These are phyloP conservation scores for Alloplasta piceator DNA, from an alignment of 2,888 invertebrate genomes.

Conservation along the genomic window DNA sequence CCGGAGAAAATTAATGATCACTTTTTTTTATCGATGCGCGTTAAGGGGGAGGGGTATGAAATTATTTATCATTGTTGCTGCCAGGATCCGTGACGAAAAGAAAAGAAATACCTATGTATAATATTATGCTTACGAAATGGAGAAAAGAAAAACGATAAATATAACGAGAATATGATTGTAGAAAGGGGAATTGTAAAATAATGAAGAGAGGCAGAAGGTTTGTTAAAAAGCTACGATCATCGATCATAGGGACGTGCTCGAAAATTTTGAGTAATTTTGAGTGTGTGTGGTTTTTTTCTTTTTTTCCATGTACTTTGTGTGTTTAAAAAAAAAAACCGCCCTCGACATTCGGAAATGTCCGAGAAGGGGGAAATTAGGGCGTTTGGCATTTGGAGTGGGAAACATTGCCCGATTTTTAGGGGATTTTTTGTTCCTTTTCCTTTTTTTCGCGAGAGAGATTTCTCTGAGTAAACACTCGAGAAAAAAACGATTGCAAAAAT, in stretches of 20 bases:
- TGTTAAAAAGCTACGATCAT: no score
- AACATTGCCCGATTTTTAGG: no score
- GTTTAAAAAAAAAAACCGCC: constrained; percentile 26
- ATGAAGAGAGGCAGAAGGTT: no score
- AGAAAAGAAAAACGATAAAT: constrained; percentile 69
- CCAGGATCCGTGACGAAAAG: constrained; percentile 77
- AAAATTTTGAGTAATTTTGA: constrained; percentile 2
- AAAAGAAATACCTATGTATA: constrained; percentile 77
- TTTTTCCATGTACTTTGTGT: background rate
- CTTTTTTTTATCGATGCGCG: constrained; percentile 1
- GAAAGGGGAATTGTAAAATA: constrained; percentile 40
- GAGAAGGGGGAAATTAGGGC: background rate
- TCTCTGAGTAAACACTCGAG: constrained; percentile 8
- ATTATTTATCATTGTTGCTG: constrained; percentile 33
- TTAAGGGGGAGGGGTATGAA: background rate
- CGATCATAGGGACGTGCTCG: constrained; percentile 13
- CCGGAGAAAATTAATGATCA: background rate
- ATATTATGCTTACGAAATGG: constrained; percentile 79
- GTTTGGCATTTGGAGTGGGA: no score
- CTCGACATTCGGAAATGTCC: constrained; percentile 20
- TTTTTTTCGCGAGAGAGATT: no score
- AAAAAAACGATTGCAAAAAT: constrained; percentile 75
- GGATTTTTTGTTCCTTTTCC: no score
- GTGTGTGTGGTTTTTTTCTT: background rate
- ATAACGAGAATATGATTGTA: constrained; percentile 60